These are phyloP conservation scores for Neoaliturus tenellus DNA, from an alignment of 2,888 invertebrate genomes.

Conservation along the genomic window DNA sequence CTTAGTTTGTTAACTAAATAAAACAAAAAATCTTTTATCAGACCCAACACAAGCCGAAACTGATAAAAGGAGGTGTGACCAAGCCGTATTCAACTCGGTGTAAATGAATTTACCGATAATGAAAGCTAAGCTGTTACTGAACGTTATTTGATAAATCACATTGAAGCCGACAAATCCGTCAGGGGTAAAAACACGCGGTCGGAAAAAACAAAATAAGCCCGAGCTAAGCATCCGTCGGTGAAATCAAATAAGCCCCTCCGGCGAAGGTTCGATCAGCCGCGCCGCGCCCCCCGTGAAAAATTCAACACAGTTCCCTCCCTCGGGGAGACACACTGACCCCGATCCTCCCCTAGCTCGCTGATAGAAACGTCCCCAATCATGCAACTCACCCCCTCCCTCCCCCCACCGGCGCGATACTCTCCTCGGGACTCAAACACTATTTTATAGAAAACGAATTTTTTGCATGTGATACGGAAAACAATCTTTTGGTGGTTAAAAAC, in stretches of 20 bases:
- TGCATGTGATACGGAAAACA: no score
- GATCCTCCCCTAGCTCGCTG: not conserved
- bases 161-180: conserved; percentile 40
- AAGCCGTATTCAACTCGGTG: not conserved
- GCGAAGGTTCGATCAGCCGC: conserved; percentile 34
- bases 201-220: conserved; percentile 45
- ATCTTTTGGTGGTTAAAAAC: no score
- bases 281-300: conserved; percentile 16
- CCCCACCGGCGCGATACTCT: no score
- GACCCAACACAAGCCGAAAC: no score
- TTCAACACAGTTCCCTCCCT: conserved; percentile 43
- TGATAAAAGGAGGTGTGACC: not conserved
- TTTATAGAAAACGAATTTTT: no score
- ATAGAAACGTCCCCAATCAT: conserved; percentile 8
- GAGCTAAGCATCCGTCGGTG: conserved; percentile 30
- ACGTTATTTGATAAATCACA: conserved; percentile 30
- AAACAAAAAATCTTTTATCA: no score
- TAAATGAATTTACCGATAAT: conserved; percentile 23
- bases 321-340: conserved; percentile 27
- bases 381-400: not conserved
- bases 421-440: no score
- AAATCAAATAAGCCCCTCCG: conserved; percentile 24
- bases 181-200: conserved; percentile 31
- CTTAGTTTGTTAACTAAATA: no score
- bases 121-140: conserved; percentile 36